Conservation (phyloP, 2,888 invertebrate genomes). For the Schizaphis graminum region DNA sequence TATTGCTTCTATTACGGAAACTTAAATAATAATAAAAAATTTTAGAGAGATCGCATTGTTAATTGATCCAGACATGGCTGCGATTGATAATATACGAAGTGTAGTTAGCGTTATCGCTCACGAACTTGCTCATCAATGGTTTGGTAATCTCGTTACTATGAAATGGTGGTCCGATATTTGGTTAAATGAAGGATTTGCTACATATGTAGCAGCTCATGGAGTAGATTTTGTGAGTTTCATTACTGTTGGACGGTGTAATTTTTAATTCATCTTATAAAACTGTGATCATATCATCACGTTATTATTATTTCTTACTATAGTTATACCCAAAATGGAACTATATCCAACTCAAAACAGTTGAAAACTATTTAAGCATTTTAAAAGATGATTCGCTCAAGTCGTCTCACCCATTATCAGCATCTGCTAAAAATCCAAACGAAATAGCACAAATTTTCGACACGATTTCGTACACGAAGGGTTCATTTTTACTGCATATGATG, state of each 20-base stretch:
- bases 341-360: conserved; percentile 74
- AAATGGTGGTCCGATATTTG: conserved; percentile 87
- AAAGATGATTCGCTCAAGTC: conserved; percentile 80
- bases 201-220: conserved; percentile 76
- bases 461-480: conserved; percentile 84
- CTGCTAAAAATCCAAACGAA: conserved; percentile 82
- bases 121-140: conserved; percentile 84
- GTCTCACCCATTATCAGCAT: conserved; percentile 84
- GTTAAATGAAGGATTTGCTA: conserved; percentile 85
- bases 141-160: conserved; percentile 87
- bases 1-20: background rate
- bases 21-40: background rate
- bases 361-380: conserved; percentile 76
- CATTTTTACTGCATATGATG: conserved; percentile 88
- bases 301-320: conserved; percentile 63
- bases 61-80: conserved; percentile 69
- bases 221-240: conserved; percentile 70
- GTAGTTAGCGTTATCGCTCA: conserved; percentile 80
- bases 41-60: conserved; percentile 72
- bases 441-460: conserved; percentile 88
- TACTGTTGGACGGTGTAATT: background rate
- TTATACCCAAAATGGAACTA: conserved; percentile 79
- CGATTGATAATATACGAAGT: conserved; percentile 73
- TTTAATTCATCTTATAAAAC: background rate
- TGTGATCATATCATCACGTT: background rate